Conservation (phyloP, 2,888 invertebrate species). For the Eupeodes luniger region DNA sequence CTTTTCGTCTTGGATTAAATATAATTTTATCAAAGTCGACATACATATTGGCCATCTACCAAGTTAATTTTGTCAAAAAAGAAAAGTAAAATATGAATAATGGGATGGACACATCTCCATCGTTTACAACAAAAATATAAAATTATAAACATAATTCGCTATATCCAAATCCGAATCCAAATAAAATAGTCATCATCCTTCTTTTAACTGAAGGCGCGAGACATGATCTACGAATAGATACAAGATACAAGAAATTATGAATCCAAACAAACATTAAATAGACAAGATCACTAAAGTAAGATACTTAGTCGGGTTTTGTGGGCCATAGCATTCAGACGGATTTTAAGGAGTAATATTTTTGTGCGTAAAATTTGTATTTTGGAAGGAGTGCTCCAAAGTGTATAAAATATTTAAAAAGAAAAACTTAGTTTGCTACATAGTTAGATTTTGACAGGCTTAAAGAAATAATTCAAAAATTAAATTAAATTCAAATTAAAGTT, state of each 20-base stretch:
- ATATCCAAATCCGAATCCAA: background rate
- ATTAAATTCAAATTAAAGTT: background rate
- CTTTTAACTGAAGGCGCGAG: conserved; percentile 15
- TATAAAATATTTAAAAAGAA: background rate
- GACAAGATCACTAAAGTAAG: conserved; percentile 35
- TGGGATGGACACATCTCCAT: conserved; percentile 22
- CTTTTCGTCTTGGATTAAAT: background rate
- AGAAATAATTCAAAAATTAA: background rate
- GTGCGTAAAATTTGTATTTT: background rate
- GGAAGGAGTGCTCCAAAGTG: conserved; percentile 10
- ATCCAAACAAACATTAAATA: conserved; percentile 64
- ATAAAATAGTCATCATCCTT: conserved; percentile 37
- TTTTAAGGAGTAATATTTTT: background rate
- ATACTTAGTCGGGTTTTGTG: conserved; percentile 56
- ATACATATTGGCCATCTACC: conserved; percentile 13
- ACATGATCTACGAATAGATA: conserved; percentile 37
- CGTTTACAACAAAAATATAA: background rate
- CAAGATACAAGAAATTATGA: background rate
- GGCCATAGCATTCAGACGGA: conserved; percentile 44
- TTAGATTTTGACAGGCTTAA: conserved; percentile 11
- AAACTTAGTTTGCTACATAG: background rate
- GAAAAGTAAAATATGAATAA: background rate
- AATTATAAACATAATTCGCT: conserved; percentile 19
- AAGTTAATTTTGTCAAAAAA: conserved; percentile 9
- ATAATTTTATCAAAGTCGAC: background rate